Evolutionary conservation across 2,888 invertebrate species (phyloP).

Genomic region (Arctia plantaginis): DNA sequence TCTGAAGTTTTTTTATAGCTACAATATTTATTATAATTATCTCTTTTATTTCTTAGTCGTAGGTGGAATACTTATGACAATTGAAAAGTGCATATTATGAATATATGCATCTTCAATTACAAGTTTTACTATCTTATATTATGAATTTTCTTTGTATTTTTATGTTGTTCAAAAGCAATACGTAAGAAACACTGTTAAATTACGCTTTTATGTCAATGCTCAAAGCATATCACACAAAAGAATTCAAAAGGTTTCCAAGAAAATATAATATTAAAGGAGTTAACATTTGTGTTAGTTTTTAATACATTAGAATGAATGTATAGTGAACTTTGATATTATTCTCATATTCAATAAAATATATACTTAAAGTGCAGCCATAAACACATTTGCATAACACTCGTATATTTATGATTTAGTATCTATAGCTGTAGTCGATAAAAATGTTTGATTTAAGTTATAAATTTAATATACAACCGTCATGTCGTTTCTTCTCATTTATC

Average conservation of each 20-base stretch:
- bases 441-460: conserved; percentile 61
- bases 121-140: conserved; percentile 31
- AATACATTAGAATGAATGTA: conserved; percentile 46
- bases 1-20: conserved; percentile 45
- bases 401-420: conserved; percentile 60
- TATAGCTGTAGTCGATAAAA: conserved; percentile 60
- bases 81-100: conserved; percentile 23
- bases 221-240: conserved; percentile 20
- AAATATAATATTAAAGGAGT: conserved; percentile 35
- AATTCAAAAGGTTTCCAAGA: conserved; percentile 38
- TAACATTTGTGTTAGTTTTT: conserved; percentile 34
- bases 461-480: conserved; percentile 52
- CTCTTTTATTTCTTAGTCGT: conserved; percentile 35
- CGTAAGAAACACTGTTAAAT: conserved; percentile 29
- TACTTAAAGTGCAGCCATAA: conserved; percentile 58
- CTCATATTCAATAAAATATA: conserved; percentile 58
- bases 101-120: conserved; percentile 39
- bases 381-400: conserved; percentile 64
- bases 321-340: conserved; percentile 52
- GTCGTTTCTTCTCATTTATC: conserved; percentile 59
- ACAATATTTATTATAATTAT: conserved; percentile 53
- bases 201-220: conserved; percentile 25
- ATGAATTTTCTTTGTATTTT: conserved; percentile 37
- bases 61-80: conserved; percentile 28
- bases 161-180: conserved; percentile 27